Evolutionary conservation across 2,797 vertebrate species (phyloP).

Genomic region (Amazona finschi): DNA sequence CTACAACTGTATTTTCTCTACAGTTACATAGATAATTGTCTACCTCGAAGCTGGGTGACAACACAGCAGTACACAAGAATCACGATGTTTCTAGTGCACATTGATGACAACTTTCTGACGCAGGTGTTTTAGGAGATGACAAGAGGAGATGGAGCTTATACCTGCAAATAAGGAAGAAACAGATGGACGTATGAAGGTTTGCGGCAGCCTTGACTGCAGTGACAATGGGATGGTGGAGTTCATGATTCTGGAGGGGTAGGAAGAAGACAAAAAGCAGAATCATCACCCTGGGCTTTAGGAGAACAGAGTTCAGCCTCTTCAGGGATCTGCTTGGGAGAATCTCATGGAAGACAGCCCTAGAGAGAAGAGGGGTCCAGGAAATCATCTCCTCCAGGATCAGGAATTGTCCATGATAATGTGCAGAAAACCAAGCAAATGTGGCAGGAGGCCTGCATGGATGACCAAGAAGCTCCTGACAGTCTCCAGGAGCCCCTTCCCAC

Average conservation of each 20-base stretch:
- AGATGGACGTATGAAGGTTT: not conserved
- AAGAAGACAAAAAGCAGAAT: not conserved
- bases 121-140: not conserved
- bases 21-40: not conserved
- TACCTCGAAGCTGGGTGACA: not conserved
- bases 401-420: accelerated
- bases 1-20: not conserved
- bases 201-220: not conserved
- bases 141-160: not conserved
- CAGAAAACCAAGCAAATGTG: not conserved
- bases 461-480: not conserved
- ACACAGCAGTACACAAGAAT: not conserved
- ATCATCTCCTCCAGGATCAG: not conserved
- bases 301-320: not conserved
- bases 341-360: not conserved
- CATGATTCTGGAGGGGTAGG: not conserved
- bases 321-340: not conserved
- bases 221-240: not conserved
- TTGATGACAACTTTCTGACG: not conserved
- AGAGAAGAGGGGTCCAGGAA: not conserved
- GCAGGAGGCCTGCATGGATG: not conserved
- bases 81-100: not conserved
- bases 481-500: not conserved
- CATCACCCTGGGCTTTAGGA: not conserved
- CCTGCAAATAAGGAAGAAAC: not conserved